Percentiles rank a stretch among this genome's conserved stretches.
phyloP scores from a whole-genome alignment of 2,113 vertebrate genomes.

The Tonatia bakeri region DNA sequence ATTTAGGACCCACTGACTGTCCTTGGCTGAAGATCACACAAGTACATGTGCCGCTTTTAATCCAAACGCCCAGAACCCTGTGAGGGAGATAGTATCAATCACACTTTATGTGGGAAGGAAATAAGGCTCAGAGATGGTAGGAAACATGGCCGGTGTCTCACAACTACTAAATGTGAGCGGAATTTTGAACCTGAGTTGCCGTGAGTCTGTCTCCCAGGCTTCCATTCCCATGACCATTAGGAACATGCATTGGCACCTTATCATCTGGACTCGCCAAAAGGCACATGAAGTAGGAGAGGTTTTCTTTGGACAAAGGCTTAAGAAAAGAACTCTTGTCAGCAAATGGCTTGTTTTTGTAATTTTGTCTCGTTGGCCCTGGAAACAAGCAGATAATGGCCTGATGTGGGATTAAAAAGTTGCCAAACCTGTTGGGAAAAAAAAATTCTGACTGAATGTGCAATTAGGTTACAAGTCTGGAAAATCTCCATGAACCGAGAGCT shows the following conservation, averaged over 20 bases:
- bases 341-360: neutral
- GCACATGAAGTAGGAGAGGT: neutral
- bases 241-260: neutral
- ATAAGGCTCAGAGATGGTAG: neutral
- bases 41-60: neutral
- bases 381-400: neutral
- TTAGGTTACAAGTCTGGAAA: conserved; percentile 20
- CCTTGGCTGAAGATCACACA: neutral
- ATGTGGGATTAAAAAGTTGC: neutral
- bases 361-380: neutral
- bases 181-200: neutral
- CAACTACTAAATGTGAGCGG: neutral
- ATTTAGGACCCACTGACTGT: neutral
- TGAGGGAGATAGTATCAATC: neutral
- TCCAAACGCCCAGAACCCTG: neutral
- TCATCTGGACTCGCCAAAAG: neutral
- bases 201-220: neutral
- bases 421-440: neutral
- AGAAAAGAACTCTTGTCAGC: neutral
- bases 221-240: neutral
- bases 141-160: neutral
- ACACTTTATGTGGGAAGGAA: neutral
- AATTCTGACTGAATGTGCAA: neutral
- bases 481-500: neutral
- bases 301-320: neutral